phyloP scores from a whole-genome alignment of 2,113 vertebrate species.

The Dryoscopus gambensis region DNA sequence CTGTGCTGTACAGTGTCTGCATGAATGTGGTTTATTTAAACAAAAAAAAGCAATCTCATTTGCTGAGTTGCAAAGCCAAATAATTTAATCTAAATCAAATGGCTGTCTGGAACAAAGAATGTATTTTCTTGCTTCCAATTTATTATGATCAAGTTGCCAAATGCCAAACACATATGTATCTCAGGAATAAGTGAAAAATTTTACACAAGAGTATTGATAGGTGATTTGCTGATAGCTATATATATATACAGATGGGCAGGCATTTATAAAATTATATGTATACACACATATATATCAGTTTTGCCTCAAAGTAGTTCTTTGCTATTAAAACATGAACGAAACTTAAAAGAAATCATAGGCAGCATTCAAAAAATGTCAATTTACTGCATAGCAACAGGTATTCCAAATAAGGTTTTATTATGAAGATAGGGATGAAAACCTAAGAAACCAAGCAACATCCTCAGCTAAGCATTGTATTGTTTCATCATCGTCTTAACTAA shows the following conservation, averaged over 20 bases:
- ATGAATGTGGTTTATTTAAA: conserved; percentile 34
- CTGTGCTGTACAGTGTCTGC: neutral
- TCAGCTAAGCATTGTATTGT: neutral
- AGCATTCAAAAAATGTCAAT: neutral
- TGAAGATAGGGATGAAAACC: neutral
- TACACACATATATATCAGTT: neutral
- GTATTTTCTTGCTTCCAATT: neutral
- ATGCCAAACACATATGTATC: neutral
- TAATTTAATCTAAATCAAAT: conserved; percentile 49
- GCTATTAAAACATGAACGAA: neutral
- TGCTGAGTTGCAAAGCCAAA: conserved; percentile 29
- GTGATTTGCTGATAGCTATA: neutral
- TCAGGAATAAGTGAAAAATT: neutral
- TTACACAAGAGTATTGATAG: neutral
- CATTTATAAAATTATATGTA: neutral
- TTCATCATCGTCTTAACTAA: neutral
- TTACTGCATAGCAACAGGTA: neutral
- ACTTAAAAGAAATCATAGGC: neutral
- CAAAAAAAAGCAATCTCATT: neutral
- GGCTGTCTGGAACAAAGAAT: neutral
- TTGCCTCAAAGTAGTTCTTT: neutral
- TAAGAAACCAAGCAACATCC: neutral
- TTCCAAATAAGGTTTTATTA: neutral
- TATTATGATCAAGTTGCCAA: neutral
- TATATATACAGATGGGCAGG: neutral